Evolutionary conservation across 2,888 invertebrate species (phyloP), one percentile per base, ranked within the genome.

Genomic region (Frankliniella fusca): DNA sequence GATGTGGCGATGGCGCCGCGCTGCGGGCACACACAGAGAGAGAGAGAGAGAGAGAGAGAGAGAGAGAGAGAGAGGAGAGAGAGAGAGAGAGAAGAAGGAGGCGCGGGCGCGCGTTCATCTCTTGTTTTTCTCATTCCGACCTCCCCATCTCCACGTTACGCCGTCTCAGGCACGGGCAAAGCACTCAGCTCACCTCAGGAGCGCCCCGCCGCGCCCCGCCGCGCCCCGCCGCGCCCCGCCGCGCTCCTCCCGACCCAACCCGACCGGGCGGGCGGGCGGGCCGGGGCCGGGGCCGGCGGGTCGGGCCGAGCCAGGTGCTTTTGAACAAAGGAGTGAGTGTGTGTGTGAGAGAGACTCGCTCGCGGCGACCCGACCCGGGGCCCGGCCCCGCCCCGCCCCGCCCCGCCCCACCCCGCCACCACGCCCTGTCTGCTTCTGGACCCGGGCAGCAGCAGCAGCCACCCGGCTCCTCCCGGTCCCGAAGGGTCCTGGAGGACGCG

Each of bases 261-360:
- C n/a, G 15, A 54, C 15, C 15, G 20, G 15, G 54, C 18, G 54
- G 54, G 54, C 15, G 54, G 54, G 15, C 54, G 18, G n/a, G n/a
- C n/a, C n/a, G n/a, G n/a, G n/a, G n/a, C n/a, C 50, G 20, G 7
- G 54, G 61, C 61, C 70, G 27, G 27, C 70, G 70, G 54, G 54
- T 12, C 70, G 23, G 23, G 70, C 70, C 70, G 23, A 76, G 70
- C 70, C 70, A 76, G 70, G 70, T 76, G 70, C 70, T 76, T 76
- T 27, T 76, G 70, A 76, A 76, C 70, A 76, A 76, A 76, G 70
- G 70, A 76, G 70, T n/a, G 61, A 54, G 61, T 61, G 61, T 61
- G 61, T 61, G 61, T 61, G 61, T 61, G 61, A 18, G 61, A 18
- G 61, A 20, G 61, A 18, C 23, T 76, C 70, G 70, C 70, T 76